Percentiles rank a stretch among this genome's conserved stretches.
Conservation (phyloP, 2,113 vertebrate species). For the Scytalopus superciliaris region DNA sequence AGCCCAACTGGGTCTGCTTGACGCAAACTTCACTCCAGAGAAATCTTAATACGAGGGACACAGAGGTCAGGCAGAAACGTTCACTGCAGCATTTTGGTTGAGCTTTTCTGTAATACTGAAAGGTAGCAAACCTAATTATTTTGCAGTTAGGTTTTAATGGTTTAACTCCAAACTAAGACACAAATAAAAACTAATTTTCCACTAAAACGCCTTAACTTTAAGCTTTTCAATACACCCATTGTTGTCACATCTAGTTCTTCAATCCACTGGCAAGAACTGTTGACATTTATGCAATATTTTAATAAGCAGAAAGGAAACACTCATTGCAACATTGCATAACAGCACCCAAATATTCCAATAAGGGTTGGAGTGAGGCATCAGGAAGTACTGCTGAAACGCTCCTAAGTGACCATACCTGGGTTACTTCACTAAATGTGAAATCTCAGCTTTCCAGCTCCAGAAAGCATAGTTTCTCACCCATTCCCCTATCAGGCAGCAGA, state of each 20-base stretch:
- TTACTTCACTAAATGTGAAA: background rate
- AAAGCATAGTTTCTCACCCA: background rate
- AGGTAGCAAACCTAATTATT: background rate
- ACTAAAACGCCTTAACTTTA: background rate
- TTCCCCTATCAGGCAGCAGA: background rate
- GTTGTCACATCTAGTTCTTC: background rate
- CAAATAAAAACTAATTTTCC: background rate
- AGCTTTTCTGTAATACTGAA: background rate
- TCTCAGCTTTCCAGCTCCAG: background rate
- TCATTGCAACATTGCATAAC: background rate
- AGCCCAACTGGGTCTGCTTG: conserved; percentile 6
- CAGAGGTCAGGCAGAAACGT: background rate
- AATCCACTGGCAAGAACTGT: background rate
- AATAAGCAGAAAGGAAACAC: background rate
- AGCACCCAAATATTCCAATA: background rate
- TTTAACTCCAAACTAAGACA: background rate
- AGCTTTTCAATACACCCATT: background rate
- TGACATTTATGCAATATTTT: background rate
- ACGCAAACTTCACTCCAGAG: conserved; percentile 32
- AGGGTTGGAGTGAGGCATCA: background rate
- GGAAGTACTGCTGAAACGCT: background rate
- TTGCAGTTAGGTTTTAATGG: background rate
- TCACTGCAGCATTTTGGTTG: background rate
- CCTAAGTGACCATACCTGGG: background rate
- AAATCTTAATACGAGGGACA: background rate